Percentiles rank a stretch among this genome's conserved stretches.
These are phyloP conservation scores for Dorcus hopei DNA, from an alignment of 2,888 invertebrate genomes.

Conservation along the genomic window DNA sequence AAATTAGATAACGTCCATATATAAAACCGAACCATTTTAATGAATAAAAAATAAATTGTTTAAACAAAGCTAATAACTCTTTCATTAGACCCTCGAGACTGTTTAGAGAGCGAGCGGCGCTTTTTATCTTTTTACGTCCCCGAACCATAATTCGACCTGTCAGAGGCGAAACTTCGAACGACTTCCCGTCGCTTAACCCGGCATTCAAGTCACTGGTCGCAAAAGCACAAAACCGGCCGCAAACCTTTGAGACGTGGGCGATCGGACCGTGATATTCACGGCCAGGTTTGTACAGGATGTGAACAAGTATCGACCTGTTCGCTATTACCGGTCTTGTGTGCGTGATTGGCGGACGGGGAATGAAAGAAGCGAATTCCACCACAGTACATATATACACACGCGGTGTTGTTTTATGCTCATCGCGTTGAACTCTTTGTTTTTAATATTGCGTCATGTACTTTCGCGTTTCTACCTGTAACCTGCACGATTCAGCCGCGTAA, in stretches of 20 bases:
- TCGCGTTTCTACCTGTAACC: background rate
- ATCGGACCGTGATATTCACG: background rate
- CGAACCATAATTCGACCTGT: background rate
- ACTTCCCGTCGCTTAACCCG: background rate
- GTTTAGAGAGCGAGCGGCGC: background rate
- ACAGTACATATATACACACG: background rate
- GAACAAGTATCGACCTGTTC: slow-evolving; percentile 13
- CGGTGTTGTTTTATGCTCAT: background rate
- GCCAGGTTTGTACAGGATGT: slow-evolving; percentile 6
- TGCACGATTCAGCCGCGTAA: too few species aligned
- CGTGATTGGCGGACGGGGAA: background rate
- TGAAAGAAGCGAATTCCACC: background rate
- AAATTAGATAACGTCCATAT: too few species aligned
- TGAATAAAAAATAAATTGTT: too few species aligned
- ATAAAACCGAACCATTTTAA: too few species aligned
- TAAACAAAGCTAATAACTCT: background rate
- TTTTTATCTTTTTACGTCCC: background rate
- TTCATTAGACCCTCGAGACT: background rate
- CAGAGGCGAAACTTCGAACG: background rate
- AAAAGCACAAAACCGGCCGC: background rate
- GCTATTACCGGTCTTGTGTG: slow-evolving; percentile 3
- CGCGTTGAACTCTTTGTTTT: slow-evolving; percentile 1
- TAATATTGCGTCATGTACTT: background rate
- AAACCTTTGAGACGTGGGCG: background rate
- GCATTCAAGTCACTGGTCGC: background rate